Base-by-base conservation (phyloP, 2,888 invertebrate genomes). In the Mystacides longicornis region DNA sequence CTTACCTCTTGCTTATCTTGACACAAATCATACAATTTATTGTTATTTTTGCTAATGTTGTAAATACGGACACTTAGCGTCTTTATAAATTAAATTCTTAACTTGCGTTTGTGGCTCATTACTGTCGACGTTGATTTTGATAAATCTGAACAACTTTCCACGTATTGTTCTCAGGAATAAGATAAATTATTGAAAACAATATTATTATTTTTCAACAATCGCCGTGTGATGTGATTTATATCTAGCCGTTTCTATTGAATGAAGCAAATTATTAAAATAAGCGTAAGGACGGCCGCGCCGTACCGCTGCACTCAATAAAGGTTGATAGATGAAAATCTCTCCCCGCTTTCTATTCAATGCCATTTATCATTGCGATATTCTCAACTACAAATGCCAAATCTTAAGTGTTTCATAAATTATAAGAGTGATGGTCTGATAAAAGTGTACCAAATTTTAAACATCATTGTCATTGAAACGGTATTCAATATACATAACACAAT, bases 321-420 rank as follows among this genome's bases (percentile, higher is more conserved):
- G 52, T 22, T 52, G 52, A 52, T 52, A 43, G 52, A 52, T 52
- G 22, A 11, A 43, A 45, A 52, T 52, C 52, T 45, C 27, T 45
- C 27, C 45, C 45, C 21, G 52, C 52, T 52, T 45, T 52, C 52
- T 52, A 52, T 45, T 45, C 14, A 14, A 14, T 3, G 37, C 37
- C 14, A 37, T 37, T 37, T 37, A 37, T 37, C 16, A 37, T 37
- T 37, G 37, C 16, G 37, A 7, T 3, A n/a, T 37, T n/a, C n/a
- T n/a, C n/a, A n/a, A n/a, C n/a, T n/a, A n/a, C n/a, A n/a, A n/a
- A n/a, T n/a, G n/a, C n/a, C n/a, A n/a, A n/a, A n/a, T n/a, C n/a
- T n/a, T n/a, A n/a, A n/a, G n/a, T n/a, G n/a, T n/a, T n/a, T n/a
- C n/a, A n/a, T n/a, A n/a, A n/a, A n/a, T n/a, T n/a, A n/a, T n/a